phyloP scores from a whole-genome alignment of 1,140 invertebrate species.

The Octopus sinensis region DNA sequence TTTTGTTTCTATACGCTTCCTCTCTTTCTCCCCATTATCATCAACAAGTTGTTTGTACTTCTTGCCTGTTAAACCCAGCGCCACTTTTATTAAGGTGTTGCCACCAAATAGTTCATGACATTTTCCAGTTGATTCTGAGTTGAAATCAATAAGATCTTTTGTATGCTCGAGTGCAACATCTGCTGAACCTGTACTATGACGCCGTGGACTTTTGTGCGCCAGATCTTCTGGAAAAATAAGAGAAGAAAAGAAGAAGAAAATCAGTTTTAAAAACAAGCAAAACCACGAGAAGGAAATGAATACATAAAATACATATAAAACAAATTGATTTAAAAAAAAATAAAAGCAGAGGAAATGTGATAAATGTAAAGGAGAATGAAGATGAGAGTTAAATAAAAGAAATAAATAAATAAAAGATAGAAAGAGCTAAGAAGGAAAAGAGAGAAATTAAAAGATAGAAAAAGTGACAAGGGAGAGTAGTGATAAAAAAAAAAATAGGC shows the following conservation, averaged over 20 bases:
- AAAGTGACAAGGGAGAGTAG: no score
- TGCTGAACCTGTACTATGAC: constrained; percentile 11
- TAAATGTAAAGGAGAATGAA: no score
- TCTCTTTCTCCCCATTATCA: constrained; percentile 27
- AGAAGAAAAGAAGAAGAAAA: not conserved
- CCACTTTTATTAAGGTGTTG: constrained; percentile 38
- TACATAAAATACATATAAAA: no score
- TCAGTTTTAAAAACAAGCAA: no score
- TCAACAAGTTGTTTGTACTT: constrained; percentile 51
- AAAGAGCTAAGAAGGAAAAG: no score
- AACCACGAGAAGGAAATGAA: no score
- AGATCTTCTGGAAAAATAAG: constrained; percentile 13
- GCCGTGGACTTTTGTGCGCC: constrained; percentile 2
- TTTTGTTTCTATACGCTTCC: constrained; percentile 44
- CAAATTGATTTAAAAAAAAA: no score
- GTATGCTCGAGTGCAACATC: constrained; percentile 9
- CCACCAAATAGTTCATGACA: constrained; percentile 39
- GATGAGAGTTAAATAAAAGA: no score
- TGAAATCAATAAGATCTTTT: constrained; percentile 18
- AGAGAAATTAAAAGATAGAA: no score
- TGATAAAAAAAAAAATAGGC: no score
- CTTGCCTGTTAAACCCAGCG: constrained; percentile 35
- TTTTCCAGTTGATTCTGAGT: constrained; percentile 17
- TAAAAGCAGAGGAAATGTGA: no score
- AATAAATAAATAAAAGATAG: no score